Percentiles rank a stretch among this genome's conserved stretches.
These are phyloP conservation scores for Ictalurus furcatus DNA, from an alignment of 2,113 vertebrate species.

Conservation along the genomic window DNA sequence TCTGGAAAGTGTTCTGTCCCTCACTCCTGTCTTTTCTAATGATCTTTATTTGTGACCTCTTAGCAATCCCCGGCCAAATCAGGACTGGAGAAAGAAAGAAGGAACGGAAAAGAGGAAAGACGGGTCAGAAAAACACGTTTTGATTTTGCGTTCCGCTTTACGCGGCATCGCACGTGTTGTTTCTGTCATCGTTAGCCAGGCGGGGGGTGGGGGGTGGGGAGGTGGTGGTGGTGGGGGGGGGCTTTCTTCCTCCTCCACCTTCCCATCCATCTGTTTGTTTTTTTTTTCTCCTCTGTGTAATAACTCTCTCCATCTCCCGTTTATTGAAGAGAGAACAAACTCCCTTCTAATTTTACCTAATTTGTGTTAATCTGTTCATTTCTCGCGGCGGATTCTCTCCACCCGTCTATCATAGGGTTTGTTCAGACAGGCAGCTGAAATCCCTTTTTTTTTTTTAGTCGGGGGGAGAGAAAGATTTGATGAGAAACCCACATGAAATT, in stretches of 20 bases:
- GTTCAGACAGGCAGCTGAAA: background rate
- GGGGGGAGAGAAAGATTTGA: background rate
- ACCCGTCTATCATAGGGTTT: background rate
- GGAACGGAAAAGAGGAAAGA: background rate
- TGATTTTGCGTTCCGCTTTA: background rate
- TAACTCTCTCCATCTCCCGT: background rate
- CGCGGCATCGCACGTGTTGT: conserved; percentile 1
- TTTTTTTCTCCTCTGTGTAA: background rate
- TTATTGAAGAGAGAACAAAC: conserved; percentile 7
- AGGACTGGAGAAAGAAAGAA: background rate
- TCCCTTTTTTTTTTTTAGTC: background rate
- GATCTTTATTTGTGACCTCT: conserved; percentile 12
- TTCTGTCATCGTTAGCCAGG: conserved; percentile 20
- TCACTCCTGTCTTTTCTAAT: conserved; percentile 6
- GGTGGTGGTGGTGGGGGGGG: too few relatives aligned
- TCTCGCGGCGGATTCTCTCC: conserved; percentile 10
- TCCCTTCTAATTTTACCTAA: background rate
- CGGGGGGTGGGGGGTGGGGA: too few relatives aligned
- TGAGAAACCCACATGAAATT: background rate
- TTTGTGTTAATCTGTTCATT: conserved; percentile 25
- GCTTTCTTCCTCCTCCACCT: background rate
- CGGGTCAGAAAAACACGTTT: background rate
- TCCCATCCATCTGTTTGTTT: background rate
- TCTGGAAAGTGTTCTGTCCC: background rate
- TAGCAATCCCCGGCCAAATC: background rate